A percentile compares a stretch with the other conserved stretches of the same genome.
phyloP scores from a whole-genome alignment of 2,797 vertebrate genomes.

The Enteromius unitaeniatus region DNA sequence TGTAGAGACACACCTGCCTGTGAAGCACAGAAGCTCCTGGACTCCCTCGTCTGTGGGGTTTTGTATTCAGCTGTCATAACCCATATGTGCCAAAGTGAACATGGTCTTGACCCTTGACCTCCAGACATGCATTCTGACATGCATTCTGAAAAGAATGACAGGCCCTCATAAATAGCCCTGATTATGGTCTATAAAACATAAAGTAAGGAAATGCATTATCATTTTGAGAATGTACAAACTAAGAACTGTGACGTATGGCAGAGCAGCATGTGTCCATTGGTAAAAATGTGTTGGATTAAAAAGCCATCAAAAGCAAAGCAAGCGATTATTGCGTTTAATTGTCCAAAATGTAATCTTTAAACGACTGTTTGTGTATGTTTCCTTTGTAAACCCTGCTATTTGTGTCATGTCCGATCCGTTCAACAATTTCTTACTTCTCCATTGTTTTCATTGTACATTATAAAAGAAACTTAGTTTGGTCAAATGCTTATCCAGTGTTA shows the following conservation, averaged over 20 bases:
- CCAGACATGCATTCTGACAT: slow-evolving; percentile 29
- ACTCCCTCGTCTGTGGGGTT: slow-evolving; percentile 7
- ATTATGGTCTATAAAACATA: slow-evolving; percentile 9
- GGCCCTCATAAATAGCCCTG: neutral
- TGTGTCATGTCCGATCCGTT: slow-evolving; percentile 19
- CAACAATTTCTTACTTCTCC: neutral
- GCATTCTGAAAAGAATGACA: slow-evolving; percentile 10
- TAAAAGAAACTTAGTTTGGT: slow-evolving; percentile 29
- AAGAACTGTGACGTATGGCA: slow-evolving; percentile 31
- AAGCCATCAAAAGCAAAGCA: slow-evolving; percentile 39
- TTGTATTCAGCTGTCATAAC: slow-evolving; percentile 32
- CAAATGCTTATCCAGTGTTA: slow-evolving; percentile 20
- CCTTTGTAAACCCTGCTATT: slow-evolving; percentile 4
- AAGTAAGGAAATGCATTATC: slow-evolving; percentile 11
- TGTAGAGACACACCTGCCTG: slow-evolving; percentile 30
- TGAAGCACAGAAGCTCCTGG: slow-evolving; percentile 39
- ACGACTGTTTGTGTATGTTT: slow-evolving; percentile 18
- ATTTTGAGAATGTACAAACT: slow-evolving; percentile 38
- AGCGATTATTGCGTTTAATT: slow-evolving; percentile 42
- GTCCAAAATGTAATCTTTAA: slow-evolving; percentile 26
- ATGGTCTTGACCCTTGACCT: slow-evolving; percentile 37
- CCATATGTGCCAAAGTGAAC: slow-evolving; percentile 53
- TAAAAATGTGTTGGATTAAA: slow-evolving; percentile 23
- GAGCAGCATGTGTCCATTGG: slow-evolving; percentile 10
- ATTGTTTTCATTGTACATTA: neutral